phyloP scores from a whole-genome alignment of 2,113 vertebrate genomes.

The Anser brachyrhynchus region DNA sequence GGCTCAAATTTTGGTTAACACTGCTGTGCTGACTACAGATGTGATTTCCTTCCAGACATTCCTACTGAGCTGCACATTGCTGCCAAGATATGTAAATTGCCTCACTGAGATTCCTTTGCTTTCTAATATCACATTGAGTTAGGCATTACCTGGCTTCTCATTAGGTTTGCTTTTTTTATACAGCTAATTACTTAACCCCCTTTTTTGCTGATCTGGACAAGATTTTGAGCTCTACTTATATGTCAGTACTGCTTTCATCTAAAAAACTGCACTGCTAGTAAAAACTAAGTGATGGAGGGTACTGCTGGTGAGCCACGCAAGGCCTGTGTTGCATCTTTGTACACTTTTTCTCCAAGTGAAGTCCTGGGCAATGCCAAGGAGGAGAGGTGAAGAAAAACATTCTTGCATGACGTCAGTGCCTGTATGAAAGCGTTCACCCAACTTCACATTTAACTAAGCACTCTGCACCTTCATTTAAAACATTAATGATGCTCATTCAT shows the following conservation, averaged over 20 bases:
- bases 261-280: background rate
- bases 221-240: slow-evolving; percentile 11
- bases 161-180: background rate
- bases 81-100: slow-evolving; percentile 64
- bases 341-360: background rate
- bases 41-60: slow-evolving; percentile 64
- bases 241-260: background rate
- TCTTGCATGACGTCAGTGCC: background rate
- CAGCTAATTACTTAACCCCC: slow-evolving; percentile 37
- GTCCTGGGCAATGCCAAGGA: background rate
- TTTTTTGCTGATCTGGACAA: slow-evolving; percentile 24
- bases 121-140: slow-evolving; percentile 22
- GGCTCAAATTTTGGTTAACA: slow-evolving; percentile 35
- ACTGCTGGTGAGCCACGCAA: background rate
- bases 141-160: slow-evolving; percentile 36
- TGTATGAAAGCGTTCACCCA: background rate
- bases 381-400: slow-evolving; percentile 21
- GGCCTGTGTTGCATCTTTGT: background rate
- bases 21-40: slow-evolving; percentile 42
- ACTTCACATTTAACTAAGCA: background rate
- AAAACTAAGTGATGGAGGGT: background rate
- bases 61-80: slow-evolving; percentile 15
- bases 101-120: slow-evolving; percentile 44
- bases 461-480: background rate
- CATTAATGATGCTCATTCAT: background rate